Percentiles rank a stretch among this genome's conserved stretches.
phyloP scores from a whole-genome alignment of 2,113 vertebrate species.

The Shinisaurus crocodilurus region DNA sequence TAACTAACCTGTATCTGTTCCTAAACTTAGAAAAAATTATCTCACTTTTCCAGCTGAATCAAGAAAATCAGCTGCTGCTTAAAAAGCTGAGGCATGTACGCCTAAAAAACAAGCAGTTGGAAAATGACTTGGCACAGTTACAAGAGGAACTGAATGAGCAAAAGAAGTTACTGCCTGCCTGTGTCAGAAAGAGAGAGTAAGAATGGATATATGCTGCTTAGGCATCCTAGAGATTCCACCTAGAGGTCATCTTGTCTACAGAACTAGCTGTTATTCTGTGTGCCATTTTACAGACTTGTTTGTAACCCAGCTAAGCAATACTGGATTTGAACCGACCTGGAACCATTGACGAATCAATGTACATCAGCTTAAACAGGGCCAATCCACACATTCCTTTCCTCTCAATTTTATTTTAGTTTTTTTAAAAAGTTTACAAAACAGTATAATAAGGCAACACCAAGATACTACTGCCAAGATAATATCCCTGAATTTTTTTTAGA shows the following conservation, averaged over 20 bases:
- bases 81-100: slow-evolving; percentile 70
- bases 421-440: background rate
- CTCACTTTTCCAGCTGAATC: slow-evolving; percentile 65
- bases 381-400: background rate
- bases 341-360: background rate
- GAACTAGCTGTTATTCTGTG: background rate
- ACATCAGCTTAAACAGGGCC: background rate
- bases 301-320: background rate
- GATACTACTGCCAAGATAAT: no score
- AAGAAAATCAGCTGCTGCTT: slow-evolving; percentile 71
- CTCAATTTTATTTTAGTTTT: background rate
- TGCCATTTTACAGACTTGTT: background rate
- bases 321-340: background rate
- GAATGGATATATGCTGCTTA: background rate
- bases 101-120: slow-evolving; percentile 68
- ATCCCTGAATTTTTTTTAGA: no score
- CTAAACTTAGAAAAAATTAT: background rate
- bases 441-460: no score
- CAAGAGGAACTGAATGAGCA: slow-evolving; percentile 50
- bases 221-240: background rate
- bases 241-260: rapidly evolving
- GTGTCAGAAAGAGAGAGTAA: slow-evolving; percentile 70
- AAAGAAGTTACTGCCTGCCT: slow-evolving; percentile 22
- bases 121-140: slow-evolving; percentile 56
- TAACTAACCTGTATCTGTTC: background rate